Evolutionary conservation across 53 echinoderm and acorn worm genomes (phyloP).

Genomic region (Hippasteria phrygiana): DNA sequence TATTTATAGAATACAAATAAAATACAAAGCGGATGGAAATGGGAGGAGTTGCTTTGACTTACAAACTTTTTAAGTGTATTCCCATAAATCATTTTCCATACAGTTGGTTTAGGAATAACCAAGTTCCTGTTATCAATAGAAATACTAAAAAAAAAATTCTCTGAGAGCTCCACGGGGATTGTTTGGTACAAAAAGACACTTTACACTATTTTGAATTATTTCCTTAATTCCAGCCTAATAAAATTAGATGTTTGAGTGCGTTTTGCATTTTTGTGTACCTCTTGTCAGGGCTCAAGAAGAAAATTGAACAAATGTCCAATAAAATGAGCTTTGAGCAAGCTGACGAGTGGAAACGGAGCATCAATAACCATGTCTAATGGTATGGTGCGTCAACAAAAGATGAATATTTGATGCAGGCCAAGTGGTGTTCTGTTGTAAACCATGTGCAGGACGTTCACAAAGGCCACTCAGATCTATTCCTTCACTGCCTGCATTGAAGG

Average conservation of each 20-base stretch:
- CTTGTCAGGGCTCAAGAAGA: conserved; percentile 22
- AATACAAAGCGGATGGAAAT: background rate
- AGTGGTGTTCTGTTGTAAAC: conserved; percentile 47
- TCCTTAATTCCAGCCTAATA: too few relatives aligned
- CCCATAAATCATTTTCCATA: too few relatives aligned
- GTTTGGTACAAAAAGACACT: too few relatives aligned
- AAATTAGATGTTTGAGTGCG: background rate
- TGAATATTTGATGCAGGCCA: conserved; percentile 21
- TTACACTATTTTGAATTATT: too few relatives aligned
- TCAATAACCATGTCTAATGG: conserved; percentile 70
- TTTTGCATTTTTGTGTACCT: background rate
- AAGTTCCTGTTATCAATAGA: too few relatives aligned
- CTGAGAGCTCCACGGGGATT: too few relatives aligned
- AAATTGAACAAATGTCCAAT: conserved; percentile 11
- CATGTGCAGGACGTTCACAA: conserved; percentile 52
- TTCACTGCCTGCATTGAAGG: conserved; percentile 50
- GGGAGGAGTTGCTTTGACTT: too few relatives aligned
- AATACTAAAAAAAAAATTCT: too few relatives aligned
- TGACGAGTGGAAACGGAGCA: conserved; percentile 45
- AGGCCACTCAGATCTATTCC: conserved; percentile 44
- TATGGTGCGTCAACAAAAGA: conserved; percentile 49
- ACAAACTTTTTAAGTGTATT: too few relatives aligned
- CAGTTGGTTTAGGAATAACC: too few relatives aligned
- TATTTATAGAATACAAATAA: conserved; percentile 15
- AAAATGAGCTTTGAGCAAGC: conserved; percentile 36